These are phyloP conservation scores for Dolichopus griseipennis DNA, from an alignment of 2,888 invertebrate genomes.

Conservation along the genomic window DNA sequence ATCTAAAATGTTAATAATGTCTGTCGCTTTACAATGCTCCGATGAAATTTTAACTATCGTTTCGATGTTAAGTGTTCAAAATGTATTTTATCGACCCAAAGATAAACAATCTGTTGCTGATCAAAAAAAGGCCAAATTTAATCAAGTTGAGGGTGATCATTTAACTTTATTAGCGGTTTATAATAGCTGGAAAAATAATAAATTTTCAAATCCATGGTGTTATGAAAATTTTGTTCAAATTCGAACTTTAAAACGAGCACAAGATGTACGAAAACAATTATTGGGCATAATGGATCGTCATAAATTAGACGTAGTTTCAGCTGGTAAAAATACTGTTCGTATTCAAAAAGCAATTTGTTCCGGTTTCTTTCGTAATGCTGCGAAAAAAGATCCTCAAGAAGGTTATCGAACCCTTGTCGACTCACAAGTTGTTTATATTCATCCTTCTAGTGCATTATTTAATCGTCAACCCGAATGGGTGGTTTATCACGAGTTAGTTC, in stretches of 20 bases:
- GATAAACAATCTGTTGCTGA: constrained; percentile 96
- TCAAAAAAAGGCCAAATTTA: constrained; percentile 98
- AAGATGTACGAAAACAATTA: constrained; percentile 95
- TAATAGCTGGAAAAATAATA: constrained; percentile 98
- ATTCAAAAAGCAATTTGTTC: constrained; percentile 98
- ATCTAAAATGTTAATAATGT: constrained; percentile 98
- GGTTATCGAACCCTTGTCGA: constrained; percentile 95
- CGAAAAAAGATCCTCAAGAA: constrained; percentile 98
- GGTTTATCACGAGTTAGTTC: constrained; percentile 95
- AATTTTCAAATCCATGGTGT: constrained; percentile 98
- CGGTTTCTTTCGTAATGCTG: constrained; percentile 97
- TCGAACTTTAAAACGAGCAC: constrained; percentile 89
- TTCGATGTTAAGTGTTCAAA: constrained; percentile 97
- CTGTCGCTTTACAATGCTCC: constrained; percentile 92
- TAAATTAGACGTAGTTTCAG: constrained; percentile 92
- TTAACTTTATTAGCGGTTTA: constrained; percentile 95
- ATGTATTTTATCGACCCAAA: constrained; percentile 92
- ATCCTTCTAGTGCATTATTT: constrained; percentile 95
- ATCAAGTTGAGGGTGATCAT: constrained; percentile 98
- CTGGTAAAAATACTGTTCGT: constrained; percentile 88
- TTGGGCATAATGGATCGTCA: constrained; percentile 97
- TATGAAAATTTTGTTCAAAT: constrained; percentile 99
- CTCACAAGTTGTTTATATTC: constrained; percentile 97
- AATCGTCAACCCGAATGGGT: constrained; percentile 99
- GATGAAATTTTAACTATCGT: constrained; percentile 98